Conservation (phyloP, 2,113 vertebrate species). For the Myrmecobius fasciatus region DNA sequence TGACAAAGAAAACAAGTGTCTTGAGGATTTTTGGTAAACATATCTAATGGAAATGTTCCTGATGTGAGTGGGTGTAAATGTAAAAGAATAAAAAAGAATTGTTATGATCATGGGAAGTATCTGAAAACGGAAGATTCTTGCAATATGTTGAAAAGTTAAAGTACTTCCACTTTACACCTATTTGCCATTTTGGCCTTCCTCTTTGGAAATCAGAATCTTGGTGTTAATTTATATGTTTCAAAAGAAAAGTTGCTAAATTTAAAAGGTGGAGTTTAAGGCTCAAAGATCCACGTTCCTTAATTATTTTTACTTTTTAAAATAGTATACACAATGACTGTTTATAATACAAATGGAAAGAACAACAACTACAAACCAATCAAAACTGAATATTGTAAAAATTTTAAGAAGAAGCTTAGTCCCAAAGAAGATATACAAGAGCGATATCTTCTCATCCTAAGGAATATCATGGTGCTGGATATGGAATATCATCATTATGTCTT, state of each 20-base stretch:
- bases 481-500: background rate
- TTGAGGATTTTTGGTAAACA: background rate
- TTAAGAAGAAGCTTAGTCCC: background rate
- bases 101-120: background rate
- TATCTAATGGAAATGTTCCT: background rate
- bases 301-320: background rate
- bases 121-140: background rate
- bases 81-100: conserved; percentile 3
- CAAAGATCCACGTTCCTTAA: background rate
- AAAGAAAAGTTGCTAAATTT: background rate
- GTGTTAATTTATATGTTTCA: background rate
- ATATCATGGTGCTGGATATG: background rate
- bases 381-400: background rate
- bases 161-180: background rate
- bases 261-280: background rate
- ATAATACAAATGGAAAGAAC: background rate
- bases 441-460: background rate
- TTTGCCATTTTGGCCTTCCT: background rate
- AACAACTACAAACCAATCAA: background rate
- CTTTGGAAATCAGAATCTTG: background rate
- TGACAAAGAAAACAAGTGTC: background rate
- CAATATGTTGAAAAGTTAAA: background rate
- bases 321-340: background rate
- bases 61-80: background rate
- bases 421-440: background rate